A percentile compares a stretch with the other conserved stretches of the same genome.
These are phyloP conservation scores for Meandrina meandrites DNA, from an alignment of 92 coral and sea anemone species.

Conservation along the genomic window DNA sequence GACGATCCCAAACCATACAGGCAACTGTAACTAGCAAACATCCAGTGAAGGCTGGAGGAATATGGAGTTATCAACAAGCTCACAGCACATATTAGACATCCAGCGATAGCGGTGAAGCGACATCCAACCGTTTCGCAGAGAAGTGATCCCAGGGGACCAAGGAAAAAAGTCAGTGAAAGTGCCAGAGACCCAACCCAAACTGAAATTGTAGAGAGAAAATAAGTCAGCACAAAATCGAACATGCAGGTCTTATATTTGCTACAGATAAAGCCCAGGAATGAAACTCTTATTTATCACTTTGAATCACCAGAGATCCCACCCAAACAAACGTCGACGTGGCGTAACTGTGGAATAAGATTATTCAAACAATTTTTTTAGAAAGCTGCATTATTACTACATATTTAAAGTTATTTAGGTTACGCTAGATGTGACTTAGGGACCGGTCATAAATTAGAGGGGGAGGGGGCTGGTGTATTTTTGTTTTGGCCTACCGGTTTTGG, in stretches of 20 bases:
- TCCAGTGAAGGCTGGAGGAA: constrained; percentile 27
- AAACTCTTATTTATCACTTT: background rate
- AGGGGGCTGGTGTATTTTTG: no score
- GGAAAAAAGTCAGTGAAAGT: constrained; percentile 32
- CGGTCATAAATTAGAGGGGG: no score
- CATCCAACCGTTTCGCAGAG: constrained; percentile 45
- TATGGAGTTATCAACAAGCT: constrained; percentile 61
- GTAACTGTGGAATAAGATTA: no score
- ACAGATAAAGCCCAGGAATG: background rate
- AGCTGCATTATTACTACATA: no score
- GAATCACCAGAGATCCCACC: no score
- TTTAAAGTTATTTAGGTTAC: no score
- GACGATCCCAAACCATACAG: constrained; percentile 50
- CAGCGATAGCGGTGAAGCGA: constrained; percentile 57
- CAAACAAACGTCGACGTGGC: no score
- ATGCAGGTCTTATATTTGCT: no score
- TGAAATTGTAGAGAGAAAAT: background rate
- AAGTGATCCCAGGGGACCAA: constrained; percentile 44
- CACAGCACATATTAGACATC: constrained; percentile 46
- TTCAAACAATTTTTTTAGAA: no score
- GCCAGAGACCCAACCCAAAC: constrained; percentile 70
- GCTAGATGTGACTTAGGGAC: no score
- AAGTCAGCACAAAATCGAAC: background rate
- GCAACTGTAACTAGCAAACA: constrained; percentile 55
- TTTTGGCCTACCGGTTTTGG: no score